A percentile compares a stretch with the other conserved stretches of the same genome.
Evolutionary conservation across 2,797 vertebrate genomes (phyloP).

Genomic region (Malacoctenus gilli): DNA sequence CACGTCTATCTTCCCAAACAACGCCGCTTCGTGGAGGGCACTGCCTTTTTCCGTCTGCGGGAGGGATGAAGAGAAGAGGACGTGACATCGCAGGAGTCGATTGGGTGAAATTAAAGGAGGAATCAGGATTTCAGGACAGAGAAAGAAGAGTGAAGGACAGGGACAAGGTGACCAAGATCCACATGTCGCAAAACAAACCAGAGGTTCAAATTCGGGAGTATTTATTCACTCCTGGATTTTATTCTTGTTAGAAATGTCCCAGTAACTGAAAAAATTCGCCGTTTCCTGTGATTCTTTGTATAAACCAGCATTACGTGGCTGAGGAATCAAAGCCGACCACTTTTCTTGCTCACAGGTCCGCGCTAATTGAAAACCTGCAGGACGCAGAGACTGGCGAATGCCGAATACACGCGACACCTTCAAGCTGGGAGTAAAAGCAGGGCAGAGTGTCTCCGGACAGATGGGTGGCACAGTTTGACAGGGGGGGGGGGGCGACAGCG

Average conservation of each 20-base stretch:
- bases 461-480: constrained; percentile 56
- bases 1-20: constrained; percentile 96
- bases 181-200: not conserved
- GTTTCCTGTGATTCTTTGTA: too few relatives aligned
- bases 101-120: too few relatives aligned
- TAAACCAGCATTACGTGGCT: constrained; percentile 48
- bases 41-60: constrained; percentile 97
- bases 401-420: constrained; percentile 19
- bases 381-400: constrained; percentile 52
- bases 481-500: too few relatives aligned
- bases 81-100: not conserved
- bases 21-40: constrained; percentile 97
- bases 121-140: too few relatives aligned
- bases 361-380: constrained; percentile 69
- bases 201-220: too few relatives aligned
- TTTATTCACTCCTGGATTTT: too few relatives aligned
- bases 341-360: constrained; percentile 66
- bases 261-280: too few relatives aligned
- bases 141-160: too few relatives aligned
- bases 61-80: constrained; percentile 12
- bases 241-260: too few relatives aligned
- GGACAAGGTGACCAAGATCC: too few relatives aligned
- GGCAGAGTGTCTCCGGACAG: constrained; percentile 47
- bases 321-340: constrained; percentile 59
- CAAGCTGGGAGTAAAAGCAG: constrained; percentile 37